Evolutionary conservation across 2,888 invertebrate species (phyloP).

Genomic region (Cremastobaeus sp.): DNA sequence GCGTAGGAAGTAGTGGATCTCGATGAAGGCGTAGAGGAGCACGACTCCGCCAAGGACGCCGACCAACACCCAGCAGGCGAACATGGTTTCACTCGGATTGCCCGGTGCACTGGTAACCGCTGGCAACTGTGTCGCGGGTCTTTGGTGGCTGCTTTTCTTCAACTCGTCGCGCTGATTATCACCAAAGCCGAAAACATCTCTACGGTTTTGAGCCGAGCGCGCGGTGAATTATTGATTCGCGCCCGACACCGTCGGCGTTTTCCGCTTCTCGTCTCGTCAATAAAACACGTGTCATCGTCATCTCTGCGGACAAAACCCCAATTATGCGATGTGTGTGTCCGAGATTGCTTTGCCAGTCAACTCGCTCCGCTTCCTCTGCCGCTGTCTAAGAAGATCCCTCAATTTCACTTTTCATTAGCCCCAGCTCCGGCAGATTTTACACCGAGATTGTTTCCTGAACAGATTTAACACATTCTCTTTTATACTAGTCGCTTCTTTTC

Average conservation of each 20-base stretch:
- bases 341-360: constrained; percentile 9
- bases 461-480: background rate
- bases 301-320: constrained; percentile 38
- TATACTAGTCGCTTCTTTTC: background rate
- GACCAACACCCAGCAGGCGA: constrained; percentile 76
- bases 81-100: constrained; percentile 61
- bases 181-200: constrained; percentile 61
- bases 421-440: background rate
- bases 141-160: background rate
- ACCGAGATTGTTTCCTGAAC: constrained; percentile 8
- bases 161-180: constrained; percentile 4
- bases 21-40: constrained; percentile 82
- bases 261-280: constrained; percentile 64
- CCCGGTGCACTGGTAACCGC: background rate
- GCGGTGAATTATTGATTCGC: constrained; percentile 68
- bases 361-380: constrained; percentile 3
- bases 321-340: constrained; percentile 20
- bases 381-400: background rate
- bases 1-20: constrained; percentile 87
- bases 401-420: constrained; percentile 16
- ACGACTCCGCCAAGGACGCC: constrained; percentile 78
- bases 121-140: constrained; percentile 10
- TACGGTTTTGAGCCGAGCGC: constrained; percentile 39
- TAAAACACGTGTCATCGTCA: constrained; percentile 58
- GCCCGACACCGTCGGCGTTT: constrained; percentile 61